Evolutionary conservation across 2,888 invertebrate genomes (phyloP).

Genomic region (Platyscelio sp.): DNA sequence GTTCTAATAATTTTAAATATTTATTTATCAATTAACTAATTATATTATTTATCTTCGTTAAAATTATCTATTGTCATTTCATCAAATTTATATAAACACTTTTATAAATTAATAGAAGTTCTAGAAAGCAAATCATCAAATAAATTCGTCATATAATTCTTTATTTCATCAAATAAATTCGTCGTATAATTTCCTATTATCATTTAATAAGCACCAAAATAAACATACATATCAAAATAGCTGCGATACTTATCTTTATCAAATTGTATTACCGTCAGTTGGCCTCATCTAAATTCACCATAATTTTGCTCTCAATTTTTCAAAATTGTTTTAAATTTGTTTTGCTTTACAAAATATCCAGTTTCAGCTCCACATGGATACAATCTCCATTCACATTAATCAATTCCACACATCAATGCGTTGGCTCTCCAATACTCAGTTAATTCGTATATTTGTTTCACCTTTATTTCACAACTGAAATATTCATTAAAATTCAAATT

Average conservation of each 20-base stretch:
- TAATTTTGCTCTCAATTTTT: too few relatives aligned
- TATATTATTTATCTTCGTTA: too few relatives aligned
- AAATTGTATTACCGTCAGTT: neutral
- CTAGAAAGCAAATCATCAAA: neutral
- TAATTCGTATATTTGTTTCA: neutral
- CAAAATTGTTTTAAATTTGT: too few relatives aligned
- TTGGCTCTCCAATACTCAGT: neutral
- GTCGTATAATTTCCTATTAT: neutral
- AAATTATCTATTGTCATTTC: too few relatives aligned
- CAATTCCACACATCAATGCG: neutral
- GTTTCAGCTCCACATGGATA: neutral
- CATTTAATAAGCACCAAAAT: neutral
- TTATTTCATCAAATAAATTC: neutral
- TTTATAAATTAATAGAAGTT: neutral
- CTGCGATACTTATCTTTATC: neutral
- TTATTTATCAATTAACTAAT: neutral
- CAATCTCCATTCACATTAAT: neutral
- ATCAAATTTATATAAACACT: neutral
- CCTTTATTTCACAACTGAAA: neutral
- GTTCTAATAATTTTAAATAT: neutral
- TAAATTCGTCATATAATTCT: neutral
- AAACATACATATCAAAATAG: conserved; percentile 1
- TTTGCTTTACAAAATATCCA: too few relatives aligned
- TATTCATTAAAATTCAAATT: too few relatives aligned
- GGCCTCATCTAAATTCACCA: neutral